Base-by-base conservation (phyloP, 1,140 invertebrate species). In the Nixonia krombeini region DNA sequence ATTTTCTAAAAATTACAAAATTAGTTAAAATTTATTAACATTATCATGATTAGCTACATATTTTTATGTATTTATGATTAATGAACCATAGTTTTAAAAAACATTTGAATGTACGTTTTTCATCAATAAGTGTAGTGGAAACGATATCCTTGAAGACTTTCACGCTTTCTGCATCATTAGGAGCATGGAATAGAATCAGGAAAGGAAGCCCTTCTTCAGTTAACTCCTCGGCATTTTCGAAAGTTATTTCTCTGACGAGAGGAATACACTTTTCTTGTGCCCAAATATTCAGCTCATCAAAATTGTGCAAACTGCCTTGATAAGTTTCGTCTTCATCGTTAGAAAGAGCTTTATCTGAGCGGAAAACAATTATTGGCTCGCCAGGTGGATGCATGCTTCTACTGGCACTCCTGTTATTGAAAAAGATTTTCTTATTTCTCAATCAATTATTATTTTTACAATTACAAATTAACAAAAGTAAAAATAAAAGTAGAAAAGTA, bases 121-220 rank as follows among this genome's bases (percentile, higher is more conserved):
- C 96, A 70, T 90, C 87, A 7, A 92, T 57, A 25, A 99, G 84
- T 75, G 97, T 91, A 25, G 83, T 88, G 23, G 87, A 86, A 33
- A 99, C 93, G 65, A 96, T 86, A 68, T 93, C 90, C 77, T 93
- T 96, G 79, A 91, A 99, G 65, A 90, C 87, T 77, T 96, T 96
- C 29, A 98, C 91, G 64, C 91, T 94, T 17, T 93, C 91, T 2
- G 87, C 88, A 84, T 99, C 97, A 72, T 94, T 91, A 0, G 95
- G 92, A 63, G 91, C 80, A 76, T 99, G 95, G 84, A 99, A 99
- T 1, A 99, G 83, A 70, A 99, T 99, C 3, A 99, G 87, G 85
- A 99, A 99, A n/a, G 98, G 98, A 65, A 99, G 83, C 9, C 98
- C 98, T 88, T 99, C 98, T 87, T 99, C 98, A 0, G 98, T 99